Evolutionary conservation across 2,888 invertebrate genomes (phyloP).

Genomic region (Brachypterus glaber): DNA sequence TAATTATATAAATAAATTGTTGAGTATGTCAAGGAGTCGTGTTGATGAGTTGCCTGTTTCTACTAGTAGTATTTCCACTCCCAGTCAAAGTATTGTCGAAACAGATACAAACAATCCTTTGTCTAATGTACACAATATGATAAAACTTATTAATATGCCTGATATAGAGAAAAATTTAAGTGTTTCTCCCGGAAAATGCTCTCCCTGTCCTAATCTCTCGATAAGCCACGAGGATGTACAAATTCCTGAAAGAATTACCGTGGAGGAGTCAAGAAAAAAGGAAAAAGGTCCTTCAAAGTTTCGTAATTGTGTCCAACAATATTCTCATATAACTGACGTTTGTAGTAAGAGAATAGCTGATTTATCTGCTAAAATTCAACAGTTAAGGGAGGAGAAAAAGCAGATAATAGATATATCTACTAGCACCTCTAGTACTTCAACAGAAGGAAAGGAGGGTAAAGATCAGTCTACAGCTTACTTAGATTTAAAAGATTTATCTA

Average conservation of each 20-base stretch:
- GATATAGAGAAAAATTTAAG: constrained; percentile 14
- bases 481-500: constrained; percentile 24
- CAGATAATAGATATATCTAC: constrained; percentile 34
- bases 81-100: constrained; percentile 42
- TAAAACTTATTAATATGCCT: constrained; percentile 9
- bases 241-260: no score
- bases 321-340: constrained; percentile 45
- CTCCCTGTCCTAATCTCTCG: neutral
- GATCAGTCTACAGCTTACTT: constrained; percentile 33
- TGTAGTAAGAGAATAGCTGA: constrained; percentile 49
- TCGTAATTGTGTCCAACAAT: constrained; percentile 28
- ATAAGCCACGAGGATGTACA: no score
- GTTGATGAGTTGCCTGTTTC: constrained; percentile 43
- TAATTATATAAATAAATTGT: constrained; percentile 42
- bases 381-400: constrained; percentile 49
- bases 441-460: constrained; percentile 18
- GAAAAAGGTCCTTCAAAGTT: no score
- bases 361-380: constrained; percentile 47
- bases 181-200: neutral
- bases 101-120: constrained; percentile 34
- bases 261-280: constrained; percentile 6
- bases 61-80: constrained; percentile 42
- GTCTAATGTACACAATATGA: constrained; percentile 18
- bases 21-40: constrained; percentile 44
- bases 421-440: neutral